phyloP scores from a whole-genome alignment of 2,797 vertebrate species.

The Poecilia gillii region DNA sequence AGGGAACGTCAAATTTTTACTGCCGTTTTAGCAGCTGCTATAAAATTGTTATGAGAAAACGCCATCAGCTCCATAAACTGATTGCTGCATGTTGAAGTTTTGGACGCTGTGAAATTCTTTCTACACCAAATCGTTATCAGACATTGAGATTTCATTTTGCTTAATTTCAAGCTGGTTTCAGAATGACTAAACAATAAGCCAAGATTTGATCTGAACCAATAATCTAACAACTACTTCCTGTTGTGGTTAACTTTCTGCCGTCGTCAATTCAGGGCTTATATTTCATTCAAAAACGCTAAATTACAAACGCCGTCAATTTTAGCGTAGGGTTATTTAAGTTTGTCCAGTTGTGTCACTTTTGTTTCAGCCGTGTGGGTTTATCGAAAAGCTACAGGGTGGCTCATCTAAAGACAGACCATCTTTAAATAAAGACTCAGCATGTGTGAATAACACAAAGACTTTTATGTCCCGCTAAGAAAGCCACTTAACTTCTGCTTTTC shows the following conservation, averaged over 20 bases:
- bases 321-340: neutral
- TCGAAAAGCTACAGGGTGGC: conserved; percentile 2
- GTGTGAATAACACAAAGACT: conserved; percentile 55
- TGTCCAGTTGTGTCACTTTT: conserved; percentile 13
- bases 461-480: conserved; percentile 54
- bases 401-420: conserved; percentile 45
- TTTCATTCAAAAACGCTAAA: neutral
- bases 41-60: neutral
- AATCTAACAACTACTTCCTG: conserved; percentile 23
- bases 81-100: neutral
- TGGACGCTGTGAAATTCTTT: neutral
- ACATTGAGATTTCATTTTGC: no score
- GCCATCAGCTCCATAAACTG: neutral
- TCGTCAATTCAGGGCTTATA: neutral
- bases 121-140: no score
- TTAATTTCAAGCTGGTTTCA: no score
- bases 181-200: conserved; percentile 5
- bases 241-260: conserved; percentile 7
- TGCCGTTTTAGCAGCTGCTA: neutral
- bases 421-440: conserved; percentile 39
- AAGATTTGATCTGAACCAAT: conserved; percentile 8
- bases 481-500: conserved; percentile 60
- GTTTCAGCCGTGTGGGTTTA: conserved; percentile 8
- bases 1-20: neutral
- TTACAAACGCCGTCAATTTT: neutral